Evolutionary conservation across 2,113 vertebrate genomes (phyloP), one percentile per base, ranked within the genome.

Genomic region (Acanthisitta chloris): DNA sequence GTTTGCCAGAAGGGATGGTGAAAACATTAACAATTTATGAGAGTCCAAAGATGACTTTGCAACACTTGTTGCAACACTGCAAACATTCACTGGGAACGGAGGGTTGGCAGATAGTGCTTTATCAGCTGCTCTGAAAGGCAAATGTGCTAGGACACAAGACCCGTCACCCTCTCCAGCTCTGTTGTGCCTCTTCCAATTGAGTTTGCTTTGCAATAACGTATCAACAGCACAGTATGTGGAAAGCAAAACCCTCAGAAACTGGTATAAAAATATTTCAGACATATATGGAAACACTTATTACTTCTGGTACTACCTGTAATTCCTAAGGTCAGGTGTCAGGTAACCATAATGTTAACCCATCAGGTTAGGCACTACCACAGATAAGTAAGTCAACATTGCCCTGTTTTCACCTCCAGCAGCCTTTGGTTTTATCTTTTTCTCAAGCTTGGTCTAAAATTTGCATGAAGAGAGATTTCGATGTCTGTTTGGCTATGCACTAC

Each of bases 381-480:
- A 1, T 52, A 57, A 95, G 6, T 34, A 57, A 95, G 6, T 34
- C 54, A 88, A 33, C 49, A 54, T 62, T 81, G 67, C 77, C 87
- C 86, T 74, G 0, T 85, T 89, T 94, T 85, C 40, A 49, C 57
- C 78, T 90, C 70, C 70, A 90, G 62, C 51, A 40, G 88, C 70
- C 51, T 82, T 80, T 85, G 64, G 76, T 54, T 97, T 95, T 81
- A 66, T 85, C 51, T 57, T 77, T 72, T 81, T 86, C 91, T 94
- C 69, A 87, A 88, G 58, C 66, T 73, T 65, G 49, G 51, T 66
- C 65, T 93, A 80, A 79, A 67, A 82, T 94, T 80, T 94, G 73
- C 94, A 92, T 79, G 72, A 67, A 79, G 95, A 86, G 92, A 82
- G 38, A 90, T 90, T 85, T 66, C 85, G 81, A 0, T 86, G 95